Evolutionary conservation across 2,888 invertebrate genomes (phyloP).

Genomic region (Chrysomela aeneicollis): DNA sequence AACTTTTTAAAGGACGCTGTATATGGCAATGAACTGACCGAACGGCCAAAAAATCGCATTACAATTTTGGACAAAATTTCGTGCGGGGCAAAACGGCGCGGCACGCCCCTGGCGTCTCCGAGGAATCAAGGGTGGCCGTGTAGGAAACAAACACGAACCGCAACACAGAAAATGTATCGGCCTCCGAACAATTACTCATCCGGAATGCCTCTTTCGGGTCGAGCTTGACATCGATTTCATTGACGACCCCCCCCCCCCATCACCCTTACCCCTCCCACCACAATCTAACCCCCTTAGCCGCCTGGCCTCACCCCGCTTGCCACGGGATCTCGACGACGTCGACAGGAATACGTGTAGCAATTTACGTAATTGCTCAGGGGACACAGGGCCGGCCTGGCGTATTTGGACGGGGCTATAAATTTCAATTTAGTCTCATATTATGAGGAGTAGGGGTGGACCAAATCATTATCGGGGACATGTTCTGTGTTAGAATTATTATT

Average conservation of each 20-base stretch:
- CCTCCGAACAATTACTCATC: conserved; percentile 37
- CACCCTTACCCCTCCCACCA: conserved; percentile 9
- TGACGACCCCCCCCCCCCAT: conserved; percentile 22
- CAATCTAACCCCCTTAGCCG: neutral
- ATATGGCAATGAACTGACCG: too few relatives aligned
- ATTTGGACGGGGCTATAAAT: too few relatives aligned
- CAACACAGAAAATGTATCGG: conserved; percentile 36
- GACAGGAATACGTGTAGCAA: conserved; percentile 41
- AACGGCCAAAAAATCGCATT: too few relatives aligned
- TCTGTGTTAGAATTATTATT: too few relatives aligned
- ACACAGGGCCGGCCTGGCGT: conserved; percentile 18
- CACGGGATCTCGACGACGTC: neutral
- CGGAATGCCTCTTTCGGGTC: conserved; percentile 36
- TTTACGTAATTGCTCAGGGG: conserved; percentile 47
- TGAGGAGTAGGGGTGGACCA: too few relatives aligned
- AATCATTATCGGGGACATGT: too few relatives aligned
- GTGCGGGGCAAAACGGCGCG: neutral
- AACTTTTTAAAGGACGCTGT: too few relatives aligned
- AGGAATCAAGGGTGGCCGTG: conserved; percentile 17
- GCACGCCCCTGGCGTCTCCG: neutral
- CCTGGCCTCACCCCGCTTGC: neutral
- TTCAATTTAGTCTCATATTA: too few relatives aligned
- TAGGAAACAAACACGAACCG: conserved; percentile 18
- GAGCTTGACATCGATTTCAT: conserved; percentile 44
- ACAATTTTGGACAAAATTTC: too few relatives aligned